Evolutionary conservation across 2,797 vertebrate species (phyloP), one percentile per base, ranked within the genome.

Genomic region (Psittacula echo): DNA sequence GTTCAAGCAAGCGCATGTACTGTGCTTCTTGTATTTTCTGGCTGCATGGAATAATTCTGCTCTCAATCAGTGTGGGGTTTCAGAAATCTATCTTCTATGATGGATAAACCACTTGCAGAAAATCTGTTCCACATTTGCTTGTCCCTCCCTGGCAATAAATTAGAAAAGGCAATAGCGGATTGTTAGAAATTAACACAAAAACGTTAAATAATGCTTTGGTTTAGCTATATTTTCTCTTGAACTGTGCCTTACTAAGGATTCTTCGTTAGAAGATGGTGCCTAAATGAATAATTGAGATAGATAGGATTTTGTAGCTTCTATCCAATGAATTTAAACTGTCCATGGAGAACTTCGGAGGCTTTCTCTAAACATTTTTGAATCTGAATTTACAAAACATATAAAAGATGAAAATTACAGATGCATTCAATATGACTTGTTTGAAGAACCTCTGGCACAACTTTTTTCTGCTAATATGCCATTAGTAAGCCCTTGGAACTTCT

Each of bases 101-200:
- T 90, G 88, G 77, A 89, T 79, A 79, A 86, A 93, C 73, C 68
- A 77, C 87, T 90, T 79, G 41, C 54, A 74, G 82, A 83, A 95
- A 89, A 92, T 89, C 44, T 86, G 74, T 87, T 95, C 60, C 85
- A 47, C 34, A 68, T 88, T 87, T 94, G 9, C 23, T 47, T 45
- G 67, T 85, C 48, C 13, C 21, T 92, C 41, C 42, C 56, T 91
- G 60, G 39, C 70, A 90, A 51, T 85, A 91, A 85, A 92, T 96
- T 89, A 79, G 39, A 74, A 88, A 44, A 75, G 24, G 77, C 77
- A 87, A 82, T 48, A 83, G n/a, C 74, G 50, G 30, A 37, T 85
- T 92, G 45, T 58, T 76, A 64, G 77, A 84, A 15, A 84, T 90
- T 84, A 87, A 56, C 58, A 67, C 23, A 51, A n/a, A 90, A 61